A percentile compares a stretch with the other conserved stretches of the same genome.
Conservation (phyloP, 2,797 vertebrate species). For the Sebastes iracundus region DNA sequence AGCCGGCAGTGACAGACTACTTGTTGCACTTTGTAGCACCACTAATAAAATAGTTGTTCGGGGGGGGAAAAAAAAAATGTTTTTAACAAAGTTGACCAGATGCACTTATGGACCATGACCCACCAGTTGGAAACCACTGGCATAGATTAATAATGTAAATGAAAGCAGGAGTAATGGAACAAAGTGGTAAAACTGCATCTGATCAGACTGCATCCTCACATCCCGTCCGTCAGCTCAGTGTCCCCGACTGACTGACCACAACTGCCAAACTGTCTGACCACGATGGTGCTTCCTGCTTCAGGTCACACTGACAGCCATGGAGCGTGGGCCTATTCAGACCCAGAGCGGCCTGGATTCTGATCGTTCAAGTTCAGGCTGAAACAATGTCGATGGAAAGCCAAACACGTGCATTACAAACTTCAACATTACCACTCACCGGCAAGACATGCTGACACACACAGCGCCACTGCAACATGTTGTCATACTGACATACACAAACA, state of each 20-base stretch:
- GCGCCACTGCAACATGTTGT: neutral
- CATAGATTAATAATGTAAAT: neutral
- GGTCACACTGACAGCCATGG: neutral
- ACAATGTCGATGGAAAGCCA: neutral
- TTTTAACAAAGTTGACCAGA: neutral
- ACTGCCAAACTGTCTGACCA: neutral
- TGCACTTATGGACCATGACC: neutral
- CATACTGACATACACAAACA: neutral
- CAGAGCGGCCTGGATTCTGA: neutral
- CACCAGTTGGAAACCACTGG: neutral
- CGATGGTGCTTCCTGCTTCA: neutral
- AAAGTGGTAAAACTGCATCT: neutral
- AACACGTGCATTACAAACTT: neutral
- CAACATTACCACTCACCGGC: neutral
- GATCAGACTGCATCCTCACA: neutral
- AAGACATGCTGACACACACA: neutral
- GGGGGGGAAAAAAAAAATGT: too few relatives aligned
- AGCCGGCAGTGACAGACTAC: neutral
- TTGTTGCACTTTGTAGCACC: neutral
- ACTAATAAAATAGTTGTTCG: neutral
- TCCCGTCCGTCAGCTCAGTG: neutral
- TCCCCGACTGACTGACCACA: neutral
- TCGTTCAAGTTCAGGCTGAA: neutral
- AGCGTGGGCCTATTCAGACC: neutral
- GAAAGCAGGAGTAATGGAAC: neutral